Conservation (phyloP, 1,140 invertebrate species). For the Bombus confusus region DNA sequence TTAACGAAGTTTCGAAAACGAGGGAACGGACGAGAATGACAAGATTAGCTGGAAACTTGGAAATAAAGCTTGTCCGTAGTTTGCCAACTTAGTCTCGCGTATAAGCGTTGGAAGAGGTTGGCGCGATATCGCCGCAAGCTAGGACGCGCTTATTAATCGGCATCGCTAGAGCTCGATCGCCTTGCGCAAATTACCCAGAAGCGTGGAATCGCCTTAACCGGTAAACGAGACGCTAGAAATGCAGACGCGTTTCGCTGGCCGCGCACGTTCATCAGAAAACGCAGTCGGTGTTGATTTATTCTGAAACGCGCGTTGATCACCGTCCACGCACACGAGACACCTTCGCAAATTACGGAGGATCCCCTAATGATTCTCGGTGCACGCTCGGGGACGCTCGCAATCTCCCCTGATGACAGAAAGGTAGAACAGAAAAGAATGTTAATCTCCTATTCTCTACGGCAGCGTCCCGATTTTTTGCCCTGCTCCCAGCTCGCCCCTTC, state of each 20-base stretch:
- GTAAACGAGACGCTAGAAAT: not conserved
- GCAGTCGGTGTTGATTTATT: slow-evolving; percentile 22
- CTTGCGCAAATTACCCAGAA: slow-evolving; percentile 7
- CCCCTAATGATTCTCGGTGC: slow-evolving; percentile 51
- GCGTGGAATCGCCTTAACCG: not conserved
- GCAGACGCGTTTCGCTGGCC: not conserved
- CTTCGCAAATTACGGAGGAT: slow-evolving; percentile 43
- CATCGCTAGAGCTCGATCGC: not conserved
- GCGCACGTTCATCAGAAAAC: not conserved
- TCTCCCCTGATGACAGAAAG: slow-evolving; percentile 18
- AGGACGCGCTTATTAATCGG: not conserved
- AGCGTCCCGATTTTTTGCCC: slow-evolving; percentile 38
- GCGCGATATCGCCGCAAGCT: not conserved
- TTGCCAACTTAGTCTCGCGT: too few species aligned
- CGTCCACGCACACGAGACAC: slow-evolving; percentile 24
- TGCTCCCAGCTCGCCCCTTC: slow-evolving; percentile 1
- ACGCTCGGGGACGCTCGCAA: slow-evolving; percentile 6
- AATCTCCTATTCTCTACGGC: slow-evolving; percentile 54
- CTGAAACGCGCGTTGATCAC: slow-evolving; percentile 11
- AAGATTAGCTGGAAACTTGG: too few species aligned
- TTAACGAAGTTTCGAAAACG: too few species aligned
- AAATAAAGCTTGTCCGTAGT: too few species aligned
- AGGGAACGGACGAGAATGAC: too few species aligned
- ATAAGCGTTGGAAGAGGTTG: not conserved
- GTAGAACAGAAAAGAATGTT: slow-evolving; percentile 54